Evolutionary conservation across 1,140 invertebrate genomes (phyloP), one percentile per base, ranked within the genome.

Genomic region (Oedothorax gibbosus): DNA sequence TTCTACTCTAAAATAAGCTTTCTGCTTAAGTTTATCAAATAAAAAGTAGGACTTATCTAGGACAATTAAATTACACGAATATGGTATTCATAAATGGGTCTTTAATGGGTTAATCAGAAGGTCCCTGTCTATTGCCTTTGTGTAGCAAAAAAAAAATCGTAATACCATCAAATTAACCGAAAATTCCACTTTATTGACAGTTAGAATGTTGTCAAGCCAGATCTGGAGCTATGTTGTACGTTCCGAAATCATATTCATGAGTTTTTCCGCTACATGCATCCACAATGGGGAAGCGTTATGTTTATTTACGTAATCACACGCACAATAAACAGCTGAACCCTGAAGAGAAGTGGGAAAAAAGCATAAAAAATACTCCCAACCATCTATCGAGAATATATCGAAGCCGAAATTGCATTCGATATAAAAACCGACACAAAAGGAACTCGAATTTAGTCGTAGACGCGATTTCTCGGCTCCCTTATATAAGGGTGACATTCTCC

Each of bases 361-460:
- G 57, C 57, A 60, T 14, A 60, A 60, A 60, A 60, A 60, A 60
- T 60, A 60, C 57, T 14, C n/a, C 11, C n/a, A 7, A 14, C 57
- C 57, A 60, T 60, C 11, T 14, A 60, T 49, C 14, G 18, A 51
- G 54, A 56, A 77, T 64, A 77, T 77, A 77, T 60, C 50, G 75
- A 77, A 60, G 35, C 35, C 15, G 76, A 79, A 64, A 73, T 73
- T 69, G 69, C 68, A 71, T 82, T 73, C 80, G 80, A 82, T 65
- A 82, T 82, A 82, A 82, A 73, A 73, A 82, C 68, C 69, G 80
- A 71, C 80, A 82, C 80, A 82, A 82, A 71, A 82, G 80, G 35
- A 49, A 65, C 80, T 82, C 66, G 50, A 82, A 82, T 82, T 82
- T 82, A 82, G 80, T n/a, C 69, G 80, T 66, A 73, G 68, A 72